A percentile compares a stretch with the other conserved stretches of the same genome.
phyloP scores from a whole-genome alignment of 2,797 vertebrate species.

The Poecilia picta region DNA sequence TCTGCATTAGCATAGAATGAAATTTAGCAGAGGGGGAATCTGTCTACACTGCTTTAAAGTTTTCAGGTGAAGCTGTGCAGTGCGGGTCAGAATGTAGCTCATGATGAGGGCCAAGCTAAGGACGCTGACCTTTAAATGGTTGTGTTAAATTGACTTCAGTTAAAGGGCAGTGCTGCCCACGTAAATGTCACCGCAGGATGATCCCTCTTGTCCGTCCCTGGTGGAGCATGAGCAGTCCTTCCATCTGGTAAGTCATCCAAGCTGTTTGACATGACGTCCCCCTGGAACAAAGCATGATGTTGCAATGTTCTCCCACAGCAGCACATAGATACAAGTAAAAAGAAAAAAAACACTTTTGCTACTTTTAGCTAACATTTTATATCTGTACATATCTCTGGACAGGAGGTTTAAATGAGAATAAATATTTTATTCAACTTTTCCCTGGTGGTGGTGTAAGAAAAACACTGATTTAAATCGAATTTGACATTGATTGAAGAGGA shows the following conservation, averaged over 20 bases:
- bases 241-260: conserved; percentile 42
- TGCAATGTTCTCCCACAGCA: conserved; percentile 1
- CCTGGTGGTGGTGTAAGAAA: conserved; percentile 10
- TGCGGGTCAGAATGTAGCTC: conserved; percentile 39
- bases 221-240: conserved; percentile 46
- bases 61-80: conserved; percentile 9
- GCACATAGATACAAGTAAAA: neutral
- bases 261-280: conserved; percentile 26
- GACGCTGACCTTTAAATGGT: conserved; percentile 71
- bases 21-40: neutral
- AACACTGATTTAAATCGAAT: conserved; percentile 28
- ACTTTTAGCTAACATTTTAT: neutral
- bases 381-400: conserved; percentile 9
- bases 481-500: conserved; percentile 30
- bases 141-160: conserved; percentile 73
- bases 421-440: conserved; percentile 32
- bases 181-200: conserved; percentile 72
- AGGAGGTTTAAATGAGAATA: conserved; percentile 34
- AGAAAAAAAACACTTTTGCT: neutral
- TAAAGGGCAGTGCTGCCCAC: conserved; percentile 69
- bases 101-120: conserved; percentile 51
- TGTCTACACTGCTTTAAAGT: neutral
- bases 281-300: conserved; percentile 11
- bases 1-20: neutral
- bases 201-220: conserved; percentile 55